Evolutionary conservation across 2,113 vertebrate genomes (phyloP).

Genomic region (Microtus montanus): DNA sequence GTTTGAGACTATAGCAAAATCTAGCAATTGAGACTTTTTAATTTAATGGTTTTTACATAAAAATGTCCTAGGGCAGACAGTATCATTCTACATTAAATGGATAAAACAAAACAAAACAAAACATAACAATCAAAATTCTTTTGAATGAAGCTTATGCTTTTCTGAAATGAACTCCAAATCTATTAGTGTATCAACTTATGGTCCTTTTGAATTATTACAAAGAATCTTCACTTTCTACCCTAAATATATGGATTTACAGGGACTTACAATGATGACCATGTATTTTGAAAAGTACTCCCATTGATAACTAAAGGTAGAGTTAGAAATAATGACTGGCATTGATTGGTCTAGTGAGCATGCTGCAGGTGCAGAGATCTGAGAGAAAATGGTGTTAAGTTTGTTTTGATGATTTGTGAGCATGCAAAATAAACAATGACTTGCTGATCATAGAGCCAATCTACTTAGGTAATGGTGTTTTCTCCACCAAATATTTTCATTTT

Average conservation of each 20-base stretch:
- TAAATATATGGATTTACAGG: neutral
- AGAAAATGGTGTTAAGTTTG: conserved; percentile 15
- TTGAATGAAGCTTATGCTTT: conserved; percentile 51
- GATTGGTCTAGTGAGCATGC: neutral
- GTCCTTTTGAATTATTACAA: neutral
- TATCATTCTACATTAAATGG: neutral
- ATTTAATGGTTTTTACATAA: conserved; percentile 51
- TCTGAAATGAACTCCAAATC: conserved; percentile 23
- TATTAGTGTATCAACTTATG: conserved; percentile 27
- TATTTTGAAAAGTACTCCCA: conserved; percentile 14
- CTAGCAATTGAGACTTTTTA: conserved; percentile 62
- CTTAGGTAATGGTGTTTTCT: conserved; percentile 31
- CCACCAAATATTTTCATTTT: neutral
- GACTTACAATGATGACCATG: neutral
- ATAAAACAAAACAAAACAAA: neutral
- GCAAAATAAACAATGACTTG: conserved; percentile 16
- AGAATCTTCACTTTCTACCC: neutral
- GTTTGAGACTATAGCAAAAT: conserved; percentile 47
- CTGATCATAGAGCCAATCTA: conserved; percentile 3
- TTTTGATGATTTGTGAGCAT: conserved; percentile 5
- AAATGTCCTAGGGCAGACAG: neutral
- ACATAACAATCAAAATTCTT: neutral
- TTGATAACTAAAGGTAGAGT: conserved; percentile 12
- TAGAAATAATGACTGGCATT: conserved; percentile 40
- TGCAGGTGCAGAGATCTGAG: neutral